Evolutionary conservation across 2,888 invertebrate species (phyloP).

Genomic region (Poecilus cupreus): DNA sequence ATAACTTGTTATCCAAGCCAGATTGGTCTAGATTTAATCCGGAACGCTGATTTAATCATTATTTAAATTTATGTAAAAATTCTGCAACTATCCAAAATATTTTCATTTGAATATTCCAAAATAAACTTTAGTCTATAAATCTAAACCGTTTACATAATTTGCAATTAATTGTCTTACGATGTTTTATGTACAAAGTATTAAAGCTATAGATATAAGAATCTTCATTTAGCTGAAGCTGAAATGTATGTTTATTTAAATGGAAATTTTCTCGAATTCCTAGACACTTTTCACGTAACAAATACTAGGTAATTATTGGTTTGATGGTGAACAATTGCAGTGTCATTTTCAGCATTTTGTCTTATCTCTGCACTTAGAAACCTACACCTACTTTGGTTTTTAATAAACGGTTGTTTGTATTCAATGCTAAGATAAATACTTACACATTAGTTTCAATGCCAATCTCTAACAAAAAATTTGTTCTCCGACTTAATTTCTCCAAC

Average conservation of each 20-base stretch:
- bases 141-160: too few species aligned
- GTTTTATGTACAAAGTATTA: too few species aligned
- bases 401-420: constrained; percentile 19
- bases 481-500: too few species aligned
- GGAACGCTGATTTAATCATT: too few species aligned
- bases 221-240: neutral
- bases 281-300: neutral
- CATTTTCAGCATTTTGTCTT: constrained; percentile 4
- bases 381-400: constrained; percentile 25
- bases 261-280: constrained; percentile 24
- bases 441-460: constrained; percentile 1
- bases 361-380: constrained; percentile 14
- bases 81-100: too few species aligned
- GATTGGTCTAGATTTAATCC: too few species aligned
- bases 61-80: too few species aligned
- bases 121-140: too few species aligned
- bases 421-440: neutral
- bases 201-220: too few species aligned
- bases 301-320: constrained; percentile 17
- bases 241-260: neutral
- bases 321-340: constrained; percentile 18
- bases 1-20: too few species aligned
- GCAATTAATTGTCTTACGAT: too few species aligned
- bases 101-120: too few species aligned
- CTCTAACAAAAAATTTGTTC: neutral